Base-by-base conservation (phyloP, 2,888 invertebrate species). In the Nomada hirtipes region DNA sequence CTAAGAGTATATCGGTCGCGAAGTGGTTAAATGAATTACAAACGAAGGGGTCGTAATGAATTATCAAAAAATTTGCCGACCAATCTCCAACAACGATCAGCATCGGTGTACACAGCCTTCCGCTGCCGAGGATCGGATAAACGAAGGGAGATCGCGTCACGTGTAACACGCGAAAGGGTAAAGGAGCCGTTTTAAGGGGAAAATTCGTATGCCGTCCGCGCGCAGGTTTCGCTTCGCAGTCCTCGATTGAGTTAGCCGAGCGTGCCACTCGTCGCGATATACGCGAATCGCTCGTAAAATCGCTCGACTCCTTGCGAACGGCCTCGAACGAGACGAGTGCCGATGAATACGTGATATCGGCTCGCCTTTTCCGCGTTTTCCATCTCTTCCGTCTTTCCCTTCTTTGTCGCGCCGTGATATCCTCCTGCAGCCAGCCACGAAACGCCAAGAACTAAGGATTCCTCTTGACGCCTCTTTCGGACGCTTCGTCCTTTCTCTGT, bases 161-260 rank as follows among this genome's bases (percentile, higher is more conserved):
- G 23, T 2, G 71, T 72, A 61, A 52, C 53, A 36, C 18, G 67
- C 29, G 61, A 10, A 55, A 71, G 77, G 59, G 64, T 59, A 77
- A 77, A 68, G 18, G 55, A 50, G 63, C 36, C 65, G 68, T 76
- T 80, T 82, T 76, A 68, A 61, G 36, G 18, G 4, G 18, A 4
- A 61, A 76, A 83, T 87, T 87, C 85, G 87, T 87, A 87, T 82
- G 85, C 85, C 60, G 55, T 13, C 11, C 61, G 55, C 79, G 85
- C 67, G 61, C 76, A 4, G 23, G 81, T 53, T 78, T 87, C 81
- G 76, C 78, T 68, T 81, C 86, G 77, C 75, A 80, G 80, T 57
- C 73, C 68, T 65, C 81, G 86, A 88, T 89, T 78, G 89, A 89
- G 89, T 88, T 89, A 89, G 88, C 75, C 79, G 70, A 83, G 80